Evolutionary conservation across 2,797 vertebrate genomes (phyloP).

Genomic region (Eupleurogrammus muticus): DNA sequence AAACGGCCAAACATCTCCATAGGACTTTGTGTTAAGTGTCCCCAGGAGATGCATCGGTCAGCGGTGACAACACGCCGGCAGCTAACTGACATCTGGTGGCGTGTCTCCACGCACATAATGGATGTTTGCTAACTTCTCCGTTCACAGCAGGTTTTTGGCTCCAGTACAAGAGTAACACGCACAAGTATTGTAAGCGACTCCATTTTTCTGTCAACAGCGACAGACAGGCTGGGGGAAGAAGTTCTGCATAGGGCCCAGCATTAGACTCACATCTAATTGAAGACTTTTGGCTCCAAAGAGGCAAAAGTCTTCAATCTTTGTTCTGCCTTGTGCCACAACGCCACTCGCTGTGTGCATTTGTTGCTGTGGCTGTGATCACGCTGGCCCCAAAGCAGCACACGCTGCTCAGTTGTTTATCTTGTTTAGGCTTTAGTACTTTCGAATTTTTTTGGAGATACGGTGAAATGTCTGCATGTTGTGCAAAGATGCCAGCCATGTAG

Average conservation of each 20-base stretch:
- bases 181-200: conserved; percentile 85
- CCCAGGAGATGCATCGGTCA: conserved; percentile 41
- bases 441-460: conserved; percentile 37
- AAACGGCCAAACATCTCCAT: conserved; percentile 39
- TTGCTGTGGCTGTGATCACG: conserved; percentile 64
- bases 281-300: conserved; percentile 84
- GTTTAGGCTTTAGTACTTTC: conserved; percentile 61
- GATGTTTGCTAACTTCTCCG: conserved; percentile 63
- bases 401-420: conserved; percentile 54
- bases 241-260: conserved; percentile 61
- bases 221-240: conserved; percentile 75
- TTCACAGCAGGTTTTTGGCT: conserved; percentile 68
- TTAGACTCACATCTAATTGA: conserved; percentile 89
- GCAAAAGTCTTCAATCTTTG: conserved; percentile 77
- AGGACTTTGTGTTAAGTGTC: background rate
- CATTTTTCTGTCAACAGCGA: conserved; percentile 82
- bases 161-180: conserved; percentile 78
- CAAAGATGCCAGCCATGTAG: conserved; percentile 27
- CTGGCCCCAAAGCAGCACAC: conserved; percentile 61
- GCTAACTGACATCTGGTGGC: conserved; percentile 62
- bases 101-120: conserved; percentile 68
- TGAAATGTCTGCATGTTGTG: conserved; percentile 47
- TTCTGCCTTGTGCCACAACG: conserved; percentile 79
- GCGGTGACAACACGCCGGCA: conserved; percentile 51
- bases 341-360: conserved; percentile 74